Evolutionary conservation across 2,888 invertebrate genomes (phyloP).

Genomic region (Drosophila maculinotata): DNA sequence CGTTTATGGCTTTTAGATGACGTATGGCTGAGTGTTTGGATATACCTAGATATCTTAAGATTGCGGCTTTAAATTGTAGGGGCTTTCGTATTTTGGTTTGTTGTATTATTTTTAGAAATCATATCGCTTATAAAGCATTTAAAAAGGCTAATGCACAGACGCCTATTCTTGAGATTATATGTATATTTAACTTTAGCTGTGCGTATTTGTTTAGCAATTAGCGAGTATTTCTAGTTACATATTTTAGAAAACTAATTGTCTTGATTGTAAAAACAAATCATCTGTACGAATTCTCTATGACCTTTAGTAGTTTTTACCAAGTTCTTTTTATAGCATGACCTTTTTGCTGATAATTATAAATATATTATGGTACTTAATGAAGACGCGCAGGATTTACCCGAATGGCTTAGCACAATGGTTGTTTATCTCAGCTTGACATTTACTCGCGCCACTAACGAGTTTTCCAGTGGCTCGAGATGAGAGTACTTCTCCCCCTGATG

Average conservation of each 20-base stretch:
- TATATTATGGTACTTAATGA: background rate
- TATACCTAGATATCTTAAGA: constrained; percentile 20
- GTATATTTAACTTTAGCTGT: constrained; percentile 6
- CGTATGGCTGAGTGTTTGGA: background rate
- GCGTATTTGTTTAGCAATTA: constrained; percentile 36
- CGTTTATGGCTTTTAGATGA: constrained; percentile 15
- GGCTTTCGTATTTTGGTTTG: constrained; percentile 25
- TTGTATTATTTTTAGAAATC: constrained; percentile 41
- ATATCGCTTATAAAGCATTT: constrained; percentile 43
- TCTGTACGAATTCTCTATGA: background rate
- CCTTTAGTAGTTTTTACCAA: no score
- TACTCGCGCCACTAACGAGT: background rate
- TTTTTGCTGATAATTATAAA: constrained; percentile 1
- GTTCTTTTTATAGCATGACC: no score
- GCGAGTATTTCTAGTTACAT: constrained; percentile 3
- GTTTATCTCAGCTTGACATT: constrained; percentile 6
- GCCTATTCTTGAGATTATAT: constrained; percentile 12
- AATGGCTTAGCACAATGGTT: constrained; percentile 13
- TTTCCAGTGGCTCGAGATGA: constrained; percentile 13
- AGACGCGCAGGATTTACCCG: background rate
- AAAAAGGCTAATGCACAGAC: constrained; percentile 40
- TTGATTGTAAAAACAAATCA: no score
- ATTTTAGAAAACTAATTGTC: no score
- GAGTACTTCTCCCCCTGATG: constrained; percentile 1
- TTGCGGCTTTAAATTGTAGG: constrained; percentile 9